phyloP scores from a whole-genome alignment of 2,797 vertebrate species.

The Lagocephalus sceleratus region DNA sequence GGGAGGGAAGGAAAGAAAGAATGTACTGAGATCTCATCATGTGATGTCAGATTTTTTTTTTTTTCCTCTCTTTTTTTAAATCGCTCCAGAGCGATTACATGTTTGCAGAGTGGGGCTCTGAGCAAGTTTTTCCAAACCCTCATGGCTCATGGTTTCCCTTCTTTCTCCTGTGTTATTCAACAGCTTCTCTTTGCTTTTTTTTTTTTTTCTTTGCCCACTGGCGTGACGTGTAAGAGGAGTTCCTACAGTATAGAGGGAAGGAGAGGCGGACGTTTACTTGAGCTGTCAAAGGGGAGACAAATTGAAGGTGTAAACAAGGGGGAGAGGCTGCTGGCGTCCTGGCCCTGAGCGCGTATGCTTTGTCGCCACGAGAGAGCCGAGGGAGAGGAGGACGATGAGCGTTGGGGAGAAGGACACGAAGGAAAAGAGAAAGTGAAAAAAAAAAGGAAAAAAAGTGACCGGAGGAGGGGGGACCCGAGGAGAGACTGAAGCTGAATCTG shows the following conservation, averaged over 20 bases:
- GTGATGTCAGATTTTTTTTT: constrained; percentile 53
- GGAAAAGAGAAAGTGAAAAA: constrained; percentile 25
- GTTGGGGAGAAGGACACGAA: constrained; percentile 22
- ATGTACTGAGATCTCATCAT: constrained; percentile 62
- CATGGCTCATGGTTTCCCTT: constrained; percentile 27
- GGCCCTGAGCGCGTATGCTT: constrained; percentile 26
- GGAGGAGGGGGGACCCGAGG: constrained; percentile 1
- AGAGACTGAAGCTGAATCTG: constrained; percentile 23
- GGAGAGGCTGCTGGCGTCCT: constrained; percentile 32
- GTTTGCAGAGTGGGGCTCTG: constrained; percentile 51
- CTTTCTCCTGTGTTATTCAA: constrained; percentile 27
- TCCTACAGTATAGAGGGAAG: constrained; percentile 57
- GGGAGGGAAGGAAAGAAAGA: constrained; percentile 65
- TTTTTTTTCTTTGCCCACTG: constrained; percentile 33
- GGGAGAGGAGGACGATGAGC: constrained; percentile 18
- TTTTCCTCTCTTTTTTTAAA: constrained; percentile 36
- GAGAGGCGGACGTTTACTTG: constrained; percentile 48
- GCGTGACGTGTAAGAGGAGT: constrained; percentile 67
- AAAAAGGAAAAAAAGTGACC: constrained; percentile 31
- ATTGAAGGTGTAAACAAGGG: constrained; percentile 57
- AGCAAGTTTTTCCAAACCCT: constrained; percentile 65
- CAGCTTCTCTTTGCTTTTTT: constrained; percentile 55
- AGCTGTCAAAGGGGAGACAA: constrained; percentile 47
- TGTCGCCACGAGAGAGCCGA: constrained; percentile 34
- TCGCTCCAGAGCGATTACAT: constrained; percentile 55